Evolutionary conservation across 2,888 invertebrate species (phyloP), one percentile per base, ranked within the genome.

Genomic region (Smittia aterrima): DNA sequence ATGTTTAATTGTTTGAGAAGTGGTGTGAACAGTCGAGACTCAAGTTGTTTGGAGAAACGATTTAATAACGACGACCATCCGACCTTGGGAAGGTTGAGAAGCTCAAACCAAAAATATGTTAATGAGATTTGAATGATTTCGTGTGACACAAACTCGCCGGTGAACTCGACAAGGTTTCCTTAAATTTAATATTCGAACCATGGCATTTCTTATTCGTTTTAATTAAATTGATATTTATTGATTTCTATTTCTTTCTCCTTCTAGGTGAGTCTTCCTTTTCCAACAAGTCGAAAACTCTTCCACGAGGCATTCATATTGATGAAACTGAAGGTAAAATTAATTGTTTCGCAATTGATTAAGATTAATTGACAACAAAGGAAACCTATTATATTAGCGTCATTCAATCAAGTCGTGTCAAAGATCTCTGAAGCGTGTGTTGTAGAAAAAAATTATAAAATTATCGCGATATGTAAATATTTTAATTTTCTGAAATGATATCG

Each of bases 281-380:
- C 4, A 27, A 2, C 80, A 83, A 83, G 79, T 82, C 83, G 78
- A 83, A 83, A 82, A 83, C 83, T 76, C 80, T 83, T 80, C 83
- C 83, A 76, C 82, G 83, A 78, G 58, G 58, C 22, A 82, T 83
- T 77, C 82, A 83, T 79, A 82, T 83, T 77, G 83, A 83, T 78
- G 81, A 80, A 77, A 72, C 22, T 38, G 71, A 72, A 72, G 71
- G 71, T 72, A 72, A 72, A 72, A 24, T 18, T 47, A 47, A 22
- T 38, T 18, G 22, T 58, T 58, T 18, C 16, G 41, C 70, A 70
- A 67, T 22, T 13, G 67, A 66, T 18, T 9, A 38, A 58, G 58
- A 58, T 58, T 58, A 58, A 22, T 22, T 58, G 58, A 11, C 58
- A 22, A 22, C 20, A 58, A 58, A 22, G 18, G 18, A 58, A 20